Base-by-base conservation (phyloP, 1,140 invertebrate species). In the Dysdera silvatica region DNA sequence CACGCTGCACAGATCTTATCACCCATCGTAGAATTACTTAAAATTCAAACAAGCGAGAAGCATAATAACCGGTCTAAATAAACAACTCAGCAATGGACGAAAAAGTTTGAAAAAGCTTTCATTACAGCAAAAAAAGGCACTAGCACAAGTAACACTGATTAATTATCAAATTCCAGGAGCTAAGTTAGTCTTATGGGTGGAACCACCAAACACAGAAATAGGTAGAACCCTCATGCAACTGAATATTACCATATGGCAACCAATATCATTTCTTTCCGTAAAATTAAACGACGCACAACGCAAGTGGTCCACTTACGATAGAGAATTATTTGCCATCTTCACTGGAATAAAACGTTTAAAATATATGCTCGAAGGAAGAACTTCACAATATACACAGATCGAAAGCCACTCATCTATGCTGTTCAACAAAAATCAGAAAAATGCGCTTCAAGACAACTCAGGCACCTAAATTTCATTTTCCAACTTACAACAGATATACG, bases 401-500 rank as follows among this genome's bases (percentile, higher is more conserved):
- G 74, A 51, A 71, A 71, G 47, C 73, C 69, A 2, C 58, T 76
- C 31, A 68, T 33, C 0, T 69, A 31, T 49, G 71, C 70, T 8
- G 67, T 73, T 33, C 16, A 16, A 7, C 28, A 63, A 47, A 51
- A 43, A 2, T 29, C 48, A 7, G 67, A 69, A 7, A 45, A 53
- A 51, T 57, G 65, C 16, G 53, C 67, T 37, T 65, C 72, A 10
- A 20, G 67, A 14, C 65, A 75, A 43, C 16, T 65, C 0, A 41
- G 66, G 5, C 72, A 78, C 20, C 59, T 78, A 0, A 71, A 77
- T 55, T 75, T 63, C 26, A 75, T 78, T 12, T 60, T 68, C 0
- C 74, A 77, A 66, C 77, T 74, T 60, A 71, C 72, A 0, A 75
- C 73, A 0, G 67, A 75, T 26, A 74, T 78, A 31, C 32, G 63